Percentiles rank a stretch among this genome's conserved stretches.
Conservation (phyloP, 2,888 invertebrate genomes). For the Hetaerina titia region DNA sequence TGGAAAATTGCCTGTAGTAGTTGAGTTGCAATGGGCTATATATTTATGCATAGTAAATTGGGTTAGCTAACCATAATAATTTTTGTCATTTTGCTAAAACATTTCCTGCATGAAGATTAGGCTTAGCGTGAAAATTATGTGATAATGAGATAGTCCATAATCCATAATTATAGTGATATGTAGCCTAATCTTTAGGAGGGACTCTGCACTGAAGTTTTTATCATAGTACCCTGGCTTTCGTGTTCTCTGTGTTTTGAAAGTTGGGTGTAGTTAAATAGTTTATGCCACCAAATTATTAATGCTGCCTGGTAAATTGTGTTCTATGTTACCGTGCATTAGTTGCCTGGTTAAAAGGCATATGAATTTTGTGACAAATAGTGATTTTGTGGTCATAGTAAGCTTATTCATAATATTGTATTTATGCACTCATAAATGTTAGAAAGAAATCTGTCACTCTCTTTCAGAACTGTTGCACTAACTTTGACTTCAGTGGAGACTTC, state of each 20-base stretch:
- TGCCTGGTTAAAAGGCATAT: too few species aligned
- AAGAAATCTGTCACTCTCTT: too few species aligned
- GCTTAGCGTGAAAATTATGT: neutral
- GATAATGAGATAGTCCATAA: neutral
- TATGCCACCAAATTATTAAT: neutral
- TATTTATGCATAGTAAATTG: neutral
- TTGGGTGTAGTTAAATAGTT: neutral
- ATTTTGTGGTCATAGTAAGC: too few species aligned
- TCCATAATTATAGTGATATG: neutral
- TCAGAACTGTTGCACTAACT: too few species aligned
- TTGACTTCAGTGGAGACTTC: too few species aligned
- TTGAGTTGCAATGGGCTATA: neutral
- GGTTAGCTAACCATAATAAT: neutral
- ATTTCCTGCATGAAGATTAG: neutral
- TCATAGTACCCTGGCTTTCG: neutral
- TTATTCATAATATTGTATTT: too few species aligned
- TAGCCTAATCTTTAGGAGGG: neutral
- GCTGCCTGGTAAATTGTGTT: neutral
- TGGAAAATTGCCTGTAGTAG: neutral
- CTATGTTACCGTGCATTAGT: neutral
- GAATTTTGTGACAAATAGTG: too few species aligned
- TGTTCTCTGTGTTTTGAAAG: neutral
- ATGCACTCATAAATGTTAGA: too few species aligned
- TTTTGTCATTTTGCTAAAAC: neutral
- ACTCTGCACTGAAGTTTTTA: neutral